These are phyloP conservation scores for Opisthograptis luteolata DNA, from an alignment of 2,888 invertebrate species.

Conservation along the genomic window DNA sequence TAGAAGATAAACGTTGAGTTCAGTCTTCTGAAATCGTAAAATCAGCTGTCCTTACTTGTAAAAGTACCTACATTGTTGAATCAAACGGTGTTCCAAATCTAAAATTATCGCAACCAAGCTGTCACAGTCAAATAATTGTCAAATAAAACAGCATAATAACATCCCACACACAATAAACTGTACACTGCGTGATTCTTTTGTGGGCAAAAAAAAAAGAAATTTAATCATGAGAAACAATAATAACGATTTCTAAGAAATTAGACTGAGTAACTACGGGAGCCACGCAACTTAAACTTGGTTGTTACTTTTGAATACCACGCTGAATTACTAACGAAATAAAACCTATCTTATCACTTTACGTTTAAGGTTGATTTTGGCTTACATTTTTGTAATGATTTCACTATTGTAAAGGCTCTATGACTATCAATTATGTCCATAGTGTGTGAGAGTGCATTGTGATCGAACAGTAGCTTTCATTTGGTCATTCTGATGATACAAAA, in stretches of 20 bases:
- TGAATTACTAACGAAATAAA: conserved; percentile 36
- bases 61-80: too few relatives aligned
- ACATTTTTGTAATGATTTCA: conserved; percentile 62
- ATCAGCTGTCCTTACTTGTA: too few relatives aligned
- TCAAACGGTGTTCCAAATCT: conserved; percentile 14
- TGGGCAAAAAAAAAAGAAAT: conserved; percentile 80
- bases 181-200: conserved; percentile 71
- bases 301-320: conserved; percentile 70
- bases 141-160: conserved; percentile 57
- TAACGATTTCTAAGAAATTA: conserved; percentile 81
- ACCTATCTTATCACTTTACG: conserved; percentile 41
- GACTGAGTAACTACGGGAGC: conserved; percentile 82
- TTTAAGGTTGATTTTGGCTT: conserved; percentile 36
- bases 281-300: conserved; percentile 78
- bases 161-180: conserved; percentile 65
- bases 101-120: conserved; percentile 30
- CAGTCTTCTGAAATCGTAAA: too few relatives aligned
- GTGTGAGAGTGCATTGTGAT: conserved; percentile 79
- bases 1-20: too few relatives aligned
- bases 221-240: conserved; percentile 85
- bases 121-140: conserved; percentile 49
- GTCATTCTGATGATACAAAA: conserved; percentile 77
- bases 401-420: conserved; percentile 81
- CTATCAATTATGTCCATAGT: conserved; percentile 82
- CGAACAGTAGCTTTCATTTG: conserved; percentile 80